phyloP scores from a whole-genome alignment of 37 sponge, comb jelly and placozoan species.

The Chondrosia reniformis region DNA sequence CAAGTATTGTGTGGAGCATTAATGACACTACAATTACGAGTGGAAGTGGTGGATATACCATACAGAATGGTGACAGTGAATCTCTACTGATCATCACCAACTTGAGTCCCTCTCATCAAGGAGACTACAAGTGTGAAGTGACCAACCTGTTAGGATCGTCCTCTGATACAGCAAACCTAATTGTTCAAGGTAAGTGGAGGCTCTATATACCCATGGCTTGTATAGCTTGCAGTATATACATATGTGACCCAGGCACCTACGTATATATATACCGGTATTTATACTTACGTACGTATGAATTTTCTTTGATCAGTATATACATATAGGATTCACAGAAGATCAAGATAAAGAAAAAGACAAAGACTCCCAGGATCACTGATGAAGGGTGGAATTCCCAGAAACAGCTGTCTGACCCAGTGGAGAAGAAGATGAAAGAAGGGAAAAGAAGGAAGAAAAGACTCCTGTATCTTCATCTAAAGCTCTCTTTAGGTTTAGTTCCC shows the following conservation, averaged over 20 bases:
- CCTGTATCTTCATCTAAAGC: too few species aligned
- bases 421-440: too few species aligned
- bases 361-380: too few species aligned
- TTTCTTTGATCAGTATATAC: too few species aligned
- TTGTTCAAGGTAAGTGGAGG: constrained; percentile 22
- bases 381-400: too few species aligned
- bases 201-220: background rate
- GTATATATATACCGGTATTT: background rate
- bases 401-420: too few species aligned
- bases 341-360: too few species aligned
- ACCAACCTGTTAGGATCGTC: constrained; percentile 7
- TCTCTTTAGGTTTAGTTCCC: too few species aligned
- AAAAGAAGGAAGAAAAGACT: too few species aligned
- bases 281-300: background rate
- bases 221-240: too few species aligned
- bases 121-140: constrained; percentile 17
- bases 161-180: background rate
- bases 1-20: constrained; percentile 20
- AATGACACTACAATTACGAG: background rate
- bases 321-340: too few species aligned
- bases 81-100: background rate
- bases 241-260: background rate
- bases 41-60: background rate
- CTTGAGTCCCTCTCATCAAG: background rate
- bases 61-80: background rate